phyloP scores from a whole-genome alignment of 2,888 invertebrate species.

The Dynastes tityus region DNA sequence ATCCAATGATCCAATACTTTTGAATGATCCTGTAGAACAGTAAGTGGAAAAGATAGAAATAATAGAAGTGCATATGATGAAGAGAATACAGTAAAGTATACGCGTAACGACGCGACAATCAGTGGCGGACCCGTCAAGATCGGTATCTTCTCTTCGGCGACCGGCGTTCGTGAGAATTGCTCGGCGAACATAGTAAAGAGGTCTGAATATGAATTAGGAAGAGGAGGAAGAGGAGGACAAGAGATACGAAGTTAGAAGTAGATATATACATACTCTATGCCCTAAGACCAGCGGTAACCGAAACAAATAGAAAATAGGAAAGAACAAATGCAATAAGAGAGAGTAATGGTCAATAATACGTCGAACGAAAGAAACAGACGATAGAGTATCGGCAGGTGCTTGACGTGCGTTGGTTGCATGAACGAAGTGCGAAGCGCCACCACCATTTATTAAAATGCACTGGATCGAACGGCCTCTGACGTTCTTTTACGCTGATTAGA shows the following conservation, averaged over 20 bases:
- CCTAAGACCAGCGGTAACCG: too few relatives aligned
- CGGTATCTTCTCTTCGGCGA: slow-evolving; percentile 5
- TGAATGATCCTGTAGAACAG: too few relatives aligned
- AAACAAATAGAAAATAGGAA: too few relatives aligned
- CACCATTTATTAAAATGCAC: slow-evolving; percentile 5
- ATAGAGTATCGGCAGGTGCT: background rate
- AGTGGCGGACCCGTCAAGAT: background rate
- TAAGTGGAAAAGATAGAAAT: too few relatives aligned
- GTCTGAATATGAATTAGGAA: slow-evolving; percentile 28
- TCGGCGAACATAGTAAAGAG: slow-evolving; percentile 16
- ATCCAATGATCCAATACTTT: too few relatives aligned
- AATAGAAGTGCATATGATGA: too few relatives aligned
- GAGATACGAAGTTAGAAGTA: slow-evolving; percentile 1
- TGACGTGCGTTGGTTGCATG: background rate
- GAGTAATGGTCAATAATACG: too few relatives aligned
- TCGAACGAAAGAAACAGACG: too few relatives aligned
- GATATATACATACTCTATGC: too few relatives aligned
- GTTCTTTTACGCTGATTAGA: slow-evolving; percentile 10
- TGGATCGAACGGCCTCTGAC: background rate
- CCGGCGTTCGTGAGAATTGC: slow-evolving; percentile 28
- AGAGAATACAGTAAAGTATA: background rate
- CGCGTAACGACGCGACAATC: background rate
- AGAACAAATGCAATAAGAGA: too few relatives aligned
- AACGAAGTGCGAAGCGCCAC: background rate
- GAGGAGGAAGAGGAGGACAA: background rate